phyloP scores from a whole-genome alignment of 2,888 invertebrate genomes.

The Cenopis cana region DNA sequence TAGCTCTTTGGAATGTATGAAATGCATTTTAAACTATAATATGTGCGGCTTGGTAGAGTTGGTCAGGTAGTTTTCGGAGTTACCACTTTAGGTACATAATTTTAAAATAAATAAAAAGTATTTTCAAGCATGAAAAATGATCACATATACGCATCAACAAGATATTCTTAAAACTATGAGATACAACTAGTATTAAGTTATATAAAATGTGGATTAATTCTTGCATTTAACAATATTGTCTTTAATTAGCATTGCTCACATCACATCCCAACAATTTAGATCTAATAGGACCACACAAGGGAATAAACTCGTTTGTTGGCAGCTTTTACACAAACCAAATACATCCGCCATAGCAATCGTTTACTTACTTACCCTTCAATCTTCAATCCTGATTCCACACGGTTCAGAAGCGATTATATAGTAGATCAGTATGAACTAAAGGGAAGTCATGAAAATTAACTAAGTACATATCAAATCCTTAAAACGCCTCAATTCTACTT shows the following conservation, averaged over 20 bases:
- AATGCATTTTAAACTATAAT: not conserved
- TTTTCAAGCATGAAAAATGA: slow-evolving; percentile 46
- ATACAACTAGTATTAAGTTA: slow-evolving; percentile 67
- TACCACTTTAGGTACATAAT: not conserved
- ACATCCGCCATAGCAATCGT: slow-evolving; percentile 45
- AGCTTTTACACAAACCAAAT: slow-evolving; percentile 18
- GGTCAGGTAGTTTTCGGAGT: not conserved
- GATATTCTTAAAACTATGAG: slow-evolving; percentile 66
- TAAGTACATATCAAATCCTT: slow-evolving; percentile 45
- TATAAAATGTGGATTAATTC: slow-evolving; percentile 80
- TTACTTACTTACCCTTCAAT: slow-evolving; percentile 46
- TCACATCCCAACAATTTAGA: slow-evolving; percentile 65
- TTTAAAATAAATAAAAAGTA: not conserved
- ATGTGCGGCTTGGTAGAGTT: not conserved
- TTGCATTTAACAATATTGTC: slow-evolving; percentile 84
- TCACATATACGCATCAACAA: slow-evolving; percentile 59
- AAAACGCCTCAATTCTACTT: slow-evolving; percentile 56
- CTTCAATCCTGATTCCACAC: slow-evolving; percentile 36
- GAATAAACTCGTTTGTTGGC: slow-evolving; percentile 37
- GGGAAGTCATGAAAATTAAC: slow-evolving; percentile 42
- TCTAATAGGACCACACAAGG: slow-evolving; percentile 52
- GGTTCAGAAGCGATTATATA: slow-evolving; percentile 29
- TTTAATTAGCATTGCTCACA: slow-evolving; percentile 78
- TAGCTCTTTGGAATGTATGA: not conserved
- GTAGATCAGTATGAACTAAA: slow-evolving; percentile 22